phyloP scores from a whole-genome alignment of 2,888 invertebrate genomes.

The Drosophila suboccidentalis region DNA sequence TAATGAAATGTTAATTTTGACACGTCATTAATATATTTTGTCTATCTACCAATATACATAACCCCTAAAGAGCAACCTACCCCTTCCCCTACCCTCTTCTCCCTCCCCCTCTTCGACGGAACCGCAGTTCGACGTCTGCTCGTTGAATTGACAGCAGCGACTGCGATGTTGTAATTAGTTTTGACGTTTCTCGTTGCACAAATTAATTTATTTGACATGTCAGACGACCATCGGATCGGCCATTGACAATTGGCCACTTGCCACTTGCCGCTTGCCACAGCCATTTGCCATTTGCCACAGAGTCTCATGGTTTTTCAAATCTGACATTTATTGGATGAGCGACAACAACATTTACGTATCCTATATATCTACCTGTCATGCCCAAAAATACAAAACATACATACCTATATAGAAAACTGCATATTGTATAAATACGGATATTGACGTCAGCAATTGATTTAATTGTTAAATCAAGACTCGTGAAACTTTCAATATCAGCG shows the following conservation, averaged over 20 bases:
- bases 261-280: constrained; percentile 34
- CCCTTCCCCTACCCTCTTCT: neutral
- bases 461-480: constrained; percentile 11
- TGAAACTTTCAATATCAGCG: neutral
- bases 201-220: constrained; percentile 85
- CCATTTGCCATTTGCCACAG: constrained; percentile 36
- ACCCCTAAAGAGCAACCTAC: neutral
- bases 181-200: constrained; percentile 84
- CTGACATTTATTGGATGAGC: constrained; percentile 72
- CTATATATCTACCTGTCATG: constrained; percentile 21
- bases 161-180: constrained; percentile 82
- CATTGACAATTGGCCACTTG: constrained; percentile 62
- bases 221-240: constrained; percentile 66
- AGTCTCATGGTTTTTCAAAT: constrained; percentile 63
- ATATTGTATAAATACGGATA: neutral
- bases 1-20: constrained; percentile 85
- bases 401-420: neutral
- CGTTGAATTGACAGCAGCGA: constrained; percentile 71
- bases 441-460: constrained; percentile 16
- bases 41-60: constrained; percentile 49
- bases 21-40: constrained; percentile 85
- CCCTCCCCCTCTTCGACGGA: neutral
- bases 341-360: constrained; percentile 52
- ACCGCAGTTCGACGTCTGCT: constrained; percentile 46
- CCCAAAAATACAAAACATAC: constrained; percentile 9